Base-by-base conservation (phyloP, 2,797 vertebrate species). In the Diglossa cyanea region DNA sequence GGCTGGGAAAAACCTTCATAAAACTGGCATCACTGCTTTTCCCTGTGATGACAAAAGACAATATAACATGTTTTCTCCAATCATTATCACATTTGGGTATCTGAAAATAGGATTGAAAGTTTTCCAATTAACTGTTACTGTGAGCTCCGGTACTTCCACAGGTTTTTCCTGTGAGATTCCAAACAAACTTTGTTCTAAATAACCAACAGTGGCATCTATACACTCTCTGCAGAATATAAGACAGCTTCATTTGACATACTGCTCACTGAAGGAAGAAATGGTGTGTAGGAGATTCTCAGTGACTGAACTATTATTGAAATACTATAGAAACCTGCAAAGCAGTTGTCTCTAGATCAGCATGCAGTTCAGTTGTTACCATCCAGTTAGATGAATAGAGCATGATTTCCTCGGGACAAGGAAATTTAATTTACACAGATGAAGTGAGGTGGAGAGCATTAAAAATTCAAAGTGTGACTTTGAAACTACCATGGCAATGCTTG, bases 71-170 rank as follows among this genome's bases (percentile, higher is more conserved):
- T 95, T 96, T 97, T 94, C 77, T 95, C 65, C 84, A 72, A 83
- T 63, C 17, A 14, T 61, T 93, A n/a, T 89, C 90, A 65, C 26
- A 86, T 4, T 50, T 81, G 50, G 11, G 0, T 61, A 78, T 65
- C 79, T 95, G 83, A 86, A 96, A 94, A 96, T 7, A n/a, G 55
- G 68, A 62, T 42, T 71, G 86, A 94, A 93, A 85, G 15, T 48
- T 94, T 97, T 92, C 75, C 75, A 93, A 89, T 89, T 94, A 96
- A 95, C 71, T 93, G 63, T 67, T 86, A 72, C 45, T 86, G 60
- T 66, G 51, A 94, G 71, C 53, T 87, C 53, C 94, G 17, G 12
- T 75, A 89, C n/a, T 96, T 94, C 37, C 44, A 68, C 81, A 96
- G 81, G 63, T 90, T 95, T 91, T 85, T 65, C 81, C 79, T 5